Percentiles rank a stretch among this genome's conserved stretches.
Conservation (phyloP, 2,888 invertebrate genomes). For the Bombylius major region DNA sequence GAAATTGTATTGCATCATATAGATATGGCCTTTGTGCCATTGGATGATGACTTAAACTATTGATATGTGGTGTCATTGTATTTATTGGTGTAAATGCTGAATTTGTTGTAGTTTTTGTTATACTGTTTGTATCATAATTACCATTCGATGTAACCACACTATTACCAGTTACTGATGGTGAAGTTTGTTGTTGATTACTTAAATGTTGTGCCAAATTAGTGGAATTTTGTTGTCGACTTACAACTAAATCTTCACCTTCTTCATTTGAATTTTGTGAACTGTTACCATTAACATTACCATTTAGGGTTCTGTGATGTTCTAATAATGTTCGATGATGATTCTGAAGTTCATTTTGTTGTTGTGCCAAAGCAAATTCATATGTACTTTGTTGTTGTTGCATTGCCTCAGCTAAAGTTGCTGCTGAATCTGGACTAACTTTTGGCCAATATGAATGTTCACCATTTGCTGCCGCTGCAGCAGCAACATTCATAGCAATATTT, state of each 20-base stretch:
- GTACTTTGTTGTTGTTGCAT: constrained; percentile 44
- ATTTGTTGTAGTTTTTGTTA: constrained; percentile 37
- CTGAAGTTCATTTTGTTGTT: constrained; percentile 40
- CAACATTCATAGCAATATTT: constrained; percentile 13
- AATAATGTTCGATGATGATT: constrained; percentile 47
- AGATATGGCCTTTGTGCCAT: constrained; percentile 69
- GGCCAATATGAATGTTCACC: constrained; percentile 71
- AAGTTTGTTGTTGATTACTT: constrained; percentile 8
- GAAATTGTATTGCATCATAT: constrained; percentile 87
- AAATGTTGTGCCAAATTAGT: constrained; percentile 11
- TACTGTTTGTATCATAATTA: constrained; percentile 15
- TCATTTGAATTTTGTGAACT: constrained; percentile 32
- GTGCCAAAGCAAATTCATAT: constrained; percentile 31
- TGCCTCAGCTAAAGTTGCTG: constrained; percentile 46
- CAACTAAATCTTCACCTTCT: constrained; percentile 33
- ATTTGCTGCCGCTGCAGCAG: constrained; percentile 36
- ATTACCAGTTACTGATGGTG: constrained; percentile 11
- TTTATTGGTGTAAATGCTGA: constrained; percentile 93
- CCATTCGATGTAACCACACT: constrained; percentile 9
- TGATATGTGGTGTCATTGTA: constrained; percentile 70
- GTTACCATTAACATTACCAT: constrained; percentile 18
- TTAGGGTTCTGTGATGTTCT: constrained; percentile 40
- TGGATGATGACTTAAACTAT: constrained; percentile 54
- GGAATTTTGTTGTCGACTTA: constrained; percentile 28
- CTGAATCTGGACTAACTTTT: constrained; percentile 66